A percentile compares a stretch with the other conserved stretches of the same genome.
phyloP scores from a whole-genome alignment of 1,140 invertebrate species.

The Drosophila nasuta region DNA sequence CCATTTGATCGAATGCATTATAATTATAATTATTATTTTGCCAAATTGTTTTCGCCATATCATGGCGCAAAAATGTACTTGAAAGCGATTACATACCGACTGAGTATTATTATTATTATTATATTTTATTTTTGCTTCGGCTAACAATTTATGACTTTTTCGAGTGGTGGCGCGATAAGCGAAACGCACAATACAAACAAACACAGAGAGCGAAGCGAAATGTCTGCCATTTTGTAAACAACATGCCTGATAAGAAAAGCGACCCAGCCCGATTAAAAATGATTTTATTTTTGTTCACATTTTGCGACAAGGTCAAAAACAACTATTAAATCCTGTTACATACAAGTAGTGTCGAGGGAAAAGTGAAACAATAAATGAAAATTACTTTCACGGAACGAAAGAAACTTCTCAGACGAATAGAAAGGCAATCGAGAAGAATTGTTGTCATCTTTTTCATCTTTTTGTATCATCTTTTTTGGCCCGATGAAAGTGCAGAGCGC shows the following conservation, averaged over 20 bases:
- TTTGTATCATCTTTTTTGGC: slow-evolving; percentile 34
- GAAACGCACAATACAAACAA: too few species aligned
- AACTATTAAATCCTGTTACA: slow-evolving; percentile 54
- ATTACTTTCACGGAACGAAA: slow-evolving; percentile 66
- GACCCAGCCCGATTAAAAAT: slow-evolving; percentile 37
- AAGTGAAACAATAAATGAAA: slow-evolving; percentile 39
- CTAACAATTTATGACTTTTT: slow-evolving; percentile 78
- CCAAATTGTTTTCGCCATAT: slow-evolving; percentile 45
- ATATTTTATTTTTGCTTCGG: slow-evolving; percentile 49
- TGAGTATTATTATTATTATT: slow-evolving; percentile 29
- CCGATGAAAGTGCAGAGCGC: slow-evolving; percentile 71
- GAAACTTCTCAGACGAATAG: slow-evolving; percentile 51
- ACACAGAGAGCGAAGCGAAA: slow-evolving; percentile 31
- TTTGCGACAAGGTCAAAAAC: slow-evolving; percentile 63
- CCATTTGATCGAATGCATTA: slow-evolving; percentile 48
- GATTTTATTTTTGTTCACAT: slow-evolving; percentile 16
- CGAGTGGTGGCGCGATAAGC: slow-evolving; percentile 64
- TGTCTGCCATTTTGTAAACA: slow-evolving; percentile 79
- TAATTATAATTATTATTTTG: slow-evolving; percentile 63
- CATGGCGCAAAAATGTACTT: slow-evolving; percentile 49
- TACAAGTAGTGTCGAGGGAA: neutral
- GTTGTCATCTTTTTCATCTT: slow-evolving; percentile 10
- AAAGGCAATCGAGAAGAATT: slow-evolving; percentile 56
- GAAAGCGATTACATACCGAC: slow-evolving; percentile 36
- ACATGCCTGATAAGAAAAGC: slow-evolving; percentile 57